A percentile compares a stretch with the other conserved stretches of the same genome.
phyloP scores from a whole-genome alignment of 2,113 vertebrate species.

The Hippocampus zosterae region DNA sequence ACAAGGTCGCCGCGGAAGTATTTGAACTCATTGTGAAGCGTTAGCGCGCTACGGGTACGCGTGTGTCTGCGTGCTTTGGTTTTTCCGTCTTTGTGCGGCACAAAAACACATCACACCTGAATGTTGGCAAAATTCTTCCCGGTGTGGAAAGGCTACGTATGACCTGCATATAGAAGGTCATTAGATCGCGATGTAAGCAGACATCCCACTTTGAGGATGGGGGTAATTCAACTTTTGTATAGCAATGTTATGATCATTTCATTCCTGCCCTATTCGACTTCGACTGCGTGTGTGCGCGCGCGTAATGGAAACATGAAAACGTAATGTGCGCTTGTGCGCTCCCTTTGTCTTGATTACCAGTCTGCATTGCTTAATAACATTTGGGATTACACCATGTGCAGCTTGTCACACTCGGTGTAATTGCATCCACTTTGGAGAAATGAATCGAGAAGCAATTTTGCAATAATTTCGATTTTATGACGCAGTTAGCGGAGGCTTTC shows the following conservation, averaged over 20 bases:
- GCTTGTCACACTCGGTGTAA: slow-evolving; percentile 38
- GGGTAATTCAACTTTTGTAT: too few relatives aligned
- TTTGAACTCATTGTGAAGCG: slow-evolving; percentile 5
- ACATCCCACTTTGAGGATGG: too few relatives aligned
- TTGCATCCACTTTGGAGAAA: slow-evolving; percentile 34
- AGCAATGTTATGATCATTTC: too few relatives aligned
- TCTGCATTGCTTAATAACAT: slow-evolving; percentile 43
- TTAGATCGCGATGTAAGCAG: too few relatives aligned
- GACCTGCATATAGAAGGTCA: too few relatives aligned
- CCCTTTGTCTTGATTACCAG: slow-evolving; percentile 42
- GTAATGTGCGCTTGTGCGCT: slow-evolving; percentile 12
- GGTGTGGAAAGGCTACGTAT: too few relatives aligned
- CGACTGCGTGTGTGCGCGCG: background rate
- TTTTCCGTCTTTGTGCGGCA: background rate
- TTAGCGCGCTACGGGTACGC: background rate
- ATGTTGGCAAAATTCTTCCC: too few relatives aligned
- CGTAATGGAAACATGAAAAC: slow-evolving; percentile 15
- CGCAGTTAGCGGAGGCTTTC: slow-evolving; percentile 25
- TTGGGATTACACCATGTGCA: slow-evolving; percentile 42
- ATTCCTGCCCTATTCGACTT: too few relatives aligned
- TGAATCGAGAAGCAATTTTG: slow-evolving; percentile 33
- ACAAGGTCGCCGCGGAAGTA: slow-evolving; percentile 64
- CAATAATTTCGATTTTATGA: slow-evolving; percentile 36
- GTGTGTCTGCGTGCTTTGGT: background rate
- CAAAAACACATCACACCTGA: background rate